A percentile compares a stretch with the other conserved stretches of the same genome.
Evolutionary conservation across 1,140 invertebrate species (phyloP).

Genomic region (Samia ricini): DNA sequence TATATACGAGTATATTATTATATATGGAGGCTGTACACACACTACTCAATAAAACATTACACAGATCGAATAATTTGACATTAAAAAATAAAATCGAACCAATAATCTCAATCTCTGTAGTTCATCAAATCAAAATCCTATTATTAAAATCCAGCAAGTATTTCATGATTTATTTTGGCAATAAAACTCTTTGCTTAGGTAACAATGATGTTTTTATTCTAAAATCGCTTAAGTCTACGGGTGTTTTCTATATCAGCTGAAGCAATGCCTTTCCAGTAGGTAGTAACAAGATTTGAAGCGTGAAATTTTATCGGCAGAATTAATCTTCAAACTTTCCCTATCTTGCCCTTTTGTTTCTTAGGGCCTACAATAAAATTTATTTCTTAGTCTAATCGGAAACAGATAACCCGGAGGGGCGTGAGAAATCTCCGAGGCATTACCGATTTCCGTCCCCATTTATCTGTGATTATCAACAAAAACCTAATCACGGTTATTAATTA

Average conservation of each 20-base stretch:
- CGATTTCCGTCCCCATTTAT: slow-evolving; percentile 28
- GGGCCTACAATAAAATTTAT: slow-evolving; percentile 53
- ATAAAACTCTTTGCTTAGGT: neutral
- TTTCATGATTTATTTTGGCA: neutral
- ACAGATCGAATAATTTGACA: too few relatives aligned
- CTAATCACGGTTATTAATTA: slow-evolving; percentile 1
- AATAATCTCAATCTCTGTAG: too few relatives aligned
- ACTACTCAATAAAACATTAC: too few relatives aligned
- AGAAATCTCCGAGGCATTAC: slow-evolving; percentile 29
- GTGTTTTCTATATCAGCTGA: neutral
- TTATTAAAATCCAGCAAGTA: too few relatives aligned
- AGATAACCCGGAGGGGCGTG: slow-evolving; percentile 36
- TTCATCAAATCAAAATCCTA: too few relatives aligned
- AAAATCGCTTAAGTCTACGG: neutral
- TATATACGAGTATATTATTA: too few relatives aligned
- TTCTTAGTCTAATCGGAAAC: slow-evolving; percentile 45
- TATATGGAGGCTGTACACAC: too few relatives aligned
- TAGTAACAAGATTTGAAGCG: slow-evolving; percentile 56
- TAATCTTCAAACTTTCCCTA: slow-evolving; percentile 60
- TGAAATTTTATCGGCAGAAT: slow-evolving; percentile 74
- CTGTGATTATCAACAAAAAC: slow-evolving; percentile 21
- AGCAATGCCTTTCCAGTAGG: slow-evolving; percentile 26
- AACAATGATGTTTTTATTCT: neutral
- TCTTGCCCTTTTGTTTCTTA: slow-evolving; percentile 54
- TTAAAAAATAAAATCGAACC: too few relatives aligned